Conservation (phyloP, 1,140 invertebrate species). For the Panonychus citri region DNA sequence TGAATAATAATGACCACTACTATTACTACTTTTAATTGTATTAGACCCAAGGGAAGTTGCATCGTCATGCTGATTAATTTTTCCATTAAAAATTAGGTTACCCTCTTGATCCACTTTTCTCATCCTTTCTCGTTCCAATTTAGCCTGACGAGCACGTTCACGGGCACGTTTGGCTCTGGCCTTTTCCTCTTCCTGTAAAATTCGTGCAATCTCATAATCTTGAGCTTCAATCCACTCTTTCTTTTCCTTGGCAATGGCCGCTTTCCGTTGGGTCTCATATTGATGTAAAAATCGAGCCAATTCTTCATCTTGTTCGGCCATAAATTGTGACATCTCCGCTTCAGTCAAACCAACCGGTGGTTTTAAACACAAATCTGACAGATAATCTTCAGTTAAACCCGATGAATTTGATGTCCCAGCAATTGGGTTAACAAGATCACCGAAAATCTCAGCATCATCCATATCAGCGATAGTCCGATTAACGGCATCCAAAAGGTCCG, state of each 20-base stretch:
- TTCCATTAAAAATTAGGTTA: neutral
- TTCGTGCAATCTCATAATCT: constrained; percentile 62
- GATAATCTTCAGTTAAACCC: constrained; percentile 4
- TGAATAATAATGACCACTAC: neutral
- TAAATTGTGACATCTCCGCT: constrained; percentile 24
- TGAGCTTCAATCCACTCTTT: constrained; percentile 65
- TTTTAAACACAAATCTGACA: constrained; percentile 23
- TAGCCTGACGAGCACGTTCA: constrained; percentile 36
- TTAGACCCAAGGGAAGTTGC: neutral
- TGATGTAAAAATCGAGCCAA: constrained; percentile 38
- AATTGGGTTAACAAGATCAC: too few species aligned
- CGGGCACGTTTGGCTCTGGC: constrained; percentile 38
- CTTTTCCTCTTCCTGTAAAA: constrained; percentile 63
- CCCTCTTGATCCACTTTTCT: too few species aligned
- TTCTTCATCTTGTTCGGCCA: constrained; percentile 40
- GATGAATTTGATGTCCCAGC: neutral
- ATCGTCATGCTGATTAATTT: constrained; percentile 1
- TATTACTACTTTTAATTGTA: neutral
- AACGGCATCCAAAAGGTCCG: neutral
- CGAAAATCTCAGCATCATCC: neutral
- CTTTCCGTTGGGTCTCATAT: constrained; percentile 36
- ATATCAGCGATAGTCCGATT: neutral
- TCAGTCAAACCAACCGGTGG: constrained; percentile 19
- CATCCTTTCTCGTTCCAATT: neutral
- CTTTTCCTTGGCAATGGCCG: constrained; percentile 36